Evolutionary conservation across 2,888 invertebrate species (phyloP), one percentile per base, ranked within the genome.

Genomic region (Perizoma flavofasciatum): DNA sequence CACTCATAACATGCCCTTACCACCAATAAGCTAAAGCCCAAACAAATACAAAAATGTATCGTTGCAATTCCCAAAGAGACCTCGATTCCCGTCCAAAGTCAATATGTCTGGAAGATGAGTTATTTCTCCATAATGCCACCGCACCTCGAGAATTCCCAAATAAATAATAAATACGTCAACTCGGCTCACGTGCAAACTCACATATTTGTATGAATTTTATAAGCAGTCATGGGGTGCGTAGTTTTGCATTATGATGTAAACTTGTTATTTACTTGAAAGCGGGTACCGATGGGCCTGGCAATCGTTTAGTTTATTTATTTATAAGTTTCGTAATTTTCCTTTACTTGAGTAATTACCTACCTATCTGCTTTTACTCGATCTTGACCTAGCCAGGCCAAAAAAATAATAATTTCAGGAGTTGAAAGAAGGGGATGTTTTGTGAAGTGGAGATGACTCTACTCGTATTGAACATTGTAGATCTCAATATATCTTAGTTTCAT

Each of bases 111-210:
- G 55, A 82, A 83, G 83, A 90, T 89, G 88, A 89, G 88, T 89
- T 90, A 89, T 89, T 89, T 88, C 87, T 87, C 86, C 88, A 87
- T 88, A 88, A 56, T 49, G 79, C 72, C 74, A 73, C 52, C 74
- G 70, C 77, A 79, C 79, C 77, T 63, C 73, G 78, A 75, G 86
- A 83, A 89, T 88, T 89, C 88, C 88, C 90, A 88, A 90, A 91
- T 89, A 91, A 89, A 90, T 91, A 91, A 91, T 91, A 91, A 90
- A 91, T 91, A 87, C 81, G 82, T 86, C 89, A 84, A 76, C 76
- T 76, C 69, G 58, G 41, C 63, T 65, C 64, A 63, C 59, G 49
- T 59, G 69, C 72, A 76, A 69, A 63, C 68, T 59, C 69, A 55
- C 67, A 66, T 82, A 81, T 80, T 77, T 80, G 78, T 79, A 77